Evolutionary conservation across 2,113 vertebrate genomes (phyloP), one percentile per base, ranked within the genome.

Genomic region (Grallaria varia): DNA sequence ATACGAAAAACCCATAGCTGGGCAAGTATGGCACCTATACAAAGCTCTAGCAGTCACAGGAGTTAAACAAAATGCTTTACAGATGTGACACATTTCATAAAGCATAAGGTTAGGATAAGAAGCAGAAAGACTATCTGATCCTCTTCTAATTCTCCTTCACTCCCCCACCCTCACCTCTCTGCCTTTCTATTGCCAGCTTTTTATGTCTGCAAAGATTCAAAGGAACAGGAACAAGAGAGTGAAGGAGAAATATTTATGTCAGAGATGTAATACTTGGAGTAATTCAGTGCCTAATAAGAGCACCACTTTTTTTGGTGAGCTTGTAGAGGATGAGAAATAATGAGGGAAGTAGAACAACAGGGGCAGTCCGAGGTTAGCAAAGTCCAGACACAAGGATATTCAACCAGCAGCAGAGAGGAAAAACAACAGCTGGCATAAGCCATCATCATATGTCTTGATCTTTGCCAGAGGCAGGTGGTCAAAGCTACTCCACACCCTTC

Each of bases 381-480:
- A 95, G 72, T 68, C 82, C 80, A 84, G 77, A 80, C 69, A 72
- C 3, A 15, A 89, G 75, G 47, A 91, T 83, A 91, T 69, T 63
- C 81, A 89, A 42, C 33, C 81, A 95, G 49, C 66, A 90, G 62
- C 40, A 84, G 82, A 87, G 81, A 89, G 45, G 71, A 92, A 97
- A 98, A 97, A 95, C 89, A 98, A 89, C 97, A 98, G 97, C 97
- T 98, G 97, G 82, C 78, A 45, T 78, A 91, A 95, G 62, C 91
- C 78, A 68, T 91, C 91, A 80, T 58, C 64, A 33, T 77, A 60
- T 96, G 84, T 89, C 97, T 97, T 96, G 97, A 97, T 97, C 96
- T 97, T 96, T 31, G 4, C 59, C 67, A 88, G 73, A 87, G 94
- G 97, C 98, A 98, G 96, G 96, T 97, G 97, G 97, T 53, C 87